Conservation (phyloP, 1,140 invertebrate species). For the Bilobella aurantiaca region DNA sequence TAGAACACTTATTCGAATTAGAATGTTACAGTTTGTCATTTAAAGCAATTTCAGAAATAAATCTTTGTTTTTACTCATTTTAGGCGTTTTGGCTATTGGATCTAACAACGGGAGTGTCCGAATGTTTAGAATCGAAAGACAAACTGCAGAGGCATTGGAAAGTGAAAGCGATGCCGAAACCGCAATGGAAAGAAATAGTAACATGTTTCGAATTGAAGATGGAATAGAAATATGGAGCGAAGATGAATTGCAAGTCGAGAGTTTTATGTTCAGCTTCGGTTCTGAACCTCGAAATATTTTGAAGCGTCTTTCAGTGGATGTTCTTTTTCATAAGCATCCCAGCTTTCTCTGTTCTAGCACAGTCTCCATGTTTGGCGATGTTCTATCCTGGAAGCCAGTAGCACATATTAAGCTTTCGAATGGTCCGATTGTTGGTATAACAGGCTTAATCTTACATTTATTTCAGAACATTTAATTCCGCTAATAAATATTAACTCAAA, state of each 20-base stretch:
- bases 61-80: background rate
- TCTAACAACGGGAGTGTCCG: background rate
- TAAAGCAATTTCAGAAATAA: no score
- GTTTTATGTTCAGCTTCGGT: background rate
- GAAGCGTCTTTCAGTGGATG: slow-evolving; percentile 3
- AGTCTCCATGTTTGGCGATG: background rate
- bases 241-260: slow-evolving; percentile 8
- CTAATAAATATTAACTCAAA: no score
- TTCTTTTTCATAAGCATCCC: slow-evolving; percentile 14
- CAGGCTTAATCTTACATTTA: background rate
- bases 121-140: background rate
- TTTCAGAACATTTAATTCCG: no score
- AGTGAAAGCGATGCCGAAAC: no score
- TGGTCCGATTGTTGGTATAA: slow-evolving; percentile 9
- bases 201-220: no score
- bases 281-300: background rate
- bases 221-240: slow-evolving; percentile 12
- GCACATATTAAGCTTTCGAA: slow-evolving; percentile 11
- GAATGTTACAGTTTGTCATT: background rate
- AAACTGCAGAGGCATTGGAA: no score
- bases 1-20: background rate
- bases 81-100: background rate
- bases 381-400: background rate
- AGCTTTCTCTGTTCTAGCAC: background rate
- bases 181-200: no score